phyloP scores from a whole-genome alignment of 2,888 invertebrate genomes.

The Cryptocephalus primarius region DNA sequence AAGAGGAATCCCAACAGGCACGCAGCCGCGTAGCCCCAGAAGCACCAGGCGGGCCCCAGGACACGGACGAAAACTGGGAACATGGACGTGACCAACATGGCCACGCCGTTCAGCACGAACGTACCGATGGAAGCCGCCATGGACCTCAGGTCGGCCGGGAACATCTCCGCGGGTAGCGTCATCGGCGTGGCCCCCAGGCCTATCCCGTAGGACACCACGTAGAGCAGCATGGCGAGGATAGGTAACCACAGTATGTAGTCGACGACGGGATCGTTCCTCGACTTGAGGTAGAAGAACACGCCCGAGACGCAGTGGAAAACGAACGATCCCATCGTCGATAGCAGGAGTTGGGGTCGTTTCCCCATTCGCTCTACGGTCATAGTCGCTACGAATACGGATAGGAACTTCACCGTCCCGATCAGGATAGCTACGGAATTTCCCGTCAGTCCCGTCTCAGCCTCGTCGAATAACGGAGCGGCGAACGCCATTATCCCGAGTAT shows the following conservation, averaged over 20 bases:
- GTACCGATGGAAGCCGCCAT: not conserved
- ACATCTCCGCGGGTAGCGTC: not conserved
- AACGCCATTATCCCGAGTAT: conserved; percentile 70
- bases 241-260: conserved; percentile 53
- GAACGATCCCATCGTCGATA: not conserved
- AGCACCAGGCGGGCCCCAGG: conserved; percentile 15
- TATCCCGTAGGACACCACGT: not conserved
- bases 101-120: not conserved
- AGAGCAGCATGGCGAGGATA: conserved; percentile 27
- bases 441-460: conserved; percentile 13
- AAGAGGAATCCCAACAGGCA: conserved; percentile 14
- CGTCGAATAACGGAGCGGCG: conserved; percentile 56
- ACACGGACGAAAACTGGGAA: not conserved
- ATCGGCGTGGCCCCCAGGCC: not conserved
- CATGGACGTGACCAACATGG: not conserved
- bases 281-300: not conserved
- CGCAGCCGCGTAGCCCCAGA: conserved; percentile 15
- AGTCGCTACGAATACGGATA: not conserved
- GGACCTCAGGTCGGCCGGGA: not conserved
- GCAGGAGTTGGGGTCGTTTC: not conserved
- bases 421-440: not conserved
- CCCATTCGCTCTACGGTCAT: not conserved
- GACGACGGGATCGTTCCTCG: not conserved
- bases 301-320: not conserved
- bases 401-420: not conserved